These are phyloP conservation scores for Papilio glaucus DNA, from an alignment of 1,140 invertebrate species.

Conservation along the genomic window DNA sequence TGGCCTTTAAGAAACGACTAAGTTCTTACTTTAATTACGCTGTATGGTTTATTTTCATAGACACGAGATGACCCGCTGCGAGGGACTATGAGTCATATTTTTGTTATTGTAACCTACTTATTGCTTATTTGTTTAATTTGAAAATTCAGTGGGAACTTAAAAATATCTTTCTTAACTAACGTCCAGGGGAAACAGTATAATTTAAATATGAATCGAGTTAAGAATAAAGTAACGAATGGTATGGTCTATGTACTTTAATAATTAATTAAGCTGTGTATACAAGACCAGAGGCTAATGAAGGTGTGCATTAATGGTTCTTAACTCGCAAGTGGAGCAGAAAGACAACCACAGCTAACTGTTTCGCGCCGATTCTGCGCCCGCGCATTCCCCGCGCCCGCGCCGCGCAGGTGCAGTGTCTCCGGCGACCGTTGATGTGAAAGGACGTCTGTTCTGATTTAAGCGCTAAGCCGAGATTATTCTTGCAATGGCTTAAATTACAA, in stretches of 20 bases:
- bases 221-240: background rate
- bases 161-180: too few species aligned
- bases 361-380: slow-evolving; percentile 24
- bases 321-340: slow-evolving; percentile 13
- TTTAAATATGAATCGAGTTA: background rate
- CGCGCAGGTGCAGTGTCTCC: slow-evolving; percentile 28
- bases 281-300: background rate
- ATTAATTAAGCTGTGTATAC: background rate
- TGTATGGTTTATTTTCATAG: too few species aligned
- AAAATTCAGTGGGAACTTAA: too few species aligned
- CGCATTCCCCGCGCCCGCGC: background rate
- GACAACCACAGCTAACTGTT: slow-evolving; percentile 13
- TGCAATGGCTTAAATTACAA: background rate
- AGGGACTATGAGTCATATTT: too few species aligned
- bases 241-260: background rate
- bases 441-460: background rate
- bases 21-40: too few species aligned
- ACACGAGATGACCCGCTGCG: too few species aligned
- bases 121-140: too few species aligned
- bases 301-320: background rate
- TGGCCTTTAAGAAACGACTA: too few species aligned
- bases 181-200: too few species aligned
- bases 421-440: background rate
- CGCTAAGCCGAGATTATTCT: background rate
- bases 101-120: too few species aligned